phyloP scores from a whole-genome alignment of 2,113 vertebrate genomes.

The Xenopus tropicalis region UCB_Xtro_10.0 CM004443.2:169756001-169756500 shows the following conservation, averaged over 20 bases:
- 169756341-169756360: slow-evolving; percentile 1
- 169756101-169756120: background rate
- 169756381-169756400: background rate
- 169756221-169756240: slow-evolving; percentile 10
- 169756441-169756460: no score
- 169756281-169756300: background rate
- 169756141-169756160: background rate
- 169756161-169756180: background rate
- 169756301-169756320: background rate
- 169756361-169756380: background rate
- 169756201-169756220: background rate
- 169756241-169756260: background rate
- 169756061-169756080: no score
- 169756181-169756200: background rate
- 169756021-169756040: background rate
- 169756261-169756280: background rate
- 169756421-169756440: no score
- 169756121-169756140: background rate
- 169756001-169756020: no score
- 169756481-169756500: no score
- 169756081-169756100: background rate
- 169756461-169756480: no score
- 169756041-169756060: background rate
- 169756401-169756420: background rate
- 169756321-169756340: slow-evolving; percentile 14